Evolutionary conservation across 2,797 vertebrate species (phyloP), one percentile per base, ranked within the genome.

Genomic region (Macroramphosus scolopax): DNA sequence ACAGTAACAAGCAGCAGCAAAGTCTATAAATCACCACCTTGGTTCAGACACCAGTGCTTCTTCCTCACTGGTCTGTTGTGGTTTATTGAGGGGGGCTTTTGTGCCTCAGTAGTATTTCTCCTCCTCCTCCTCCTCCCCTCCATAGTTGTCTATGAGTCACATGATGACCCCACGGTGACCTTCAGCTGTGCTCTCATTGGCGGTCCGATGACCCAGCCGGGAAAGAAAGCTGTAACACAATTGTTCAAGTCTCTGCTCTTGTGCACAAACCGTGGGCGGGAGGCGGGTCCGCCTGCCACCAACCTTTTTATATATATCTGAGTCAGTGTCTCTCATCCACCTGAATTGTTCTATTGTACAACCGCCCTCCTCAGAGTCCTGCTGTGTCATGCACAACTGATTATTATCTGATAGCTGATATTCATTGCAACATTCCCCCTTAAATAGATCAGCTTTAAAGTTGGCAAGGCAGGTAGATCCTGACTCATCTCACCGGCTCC

Each of bases 1-100:
- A 86, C 68, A 72, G 70, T 66, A 60, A 54, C 42, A 63, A 66
- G 63, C 58, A 20, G 41, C 35, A 59, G 58, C 63, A 37, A 22
- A 14, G 37, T 71, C 62, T 67, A 75, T 68, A 81, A 83, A 85
- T 83, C 67, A 73, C 75, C 39, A 2, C 66, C 51, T 50, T 72
- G 69, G 77, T 81, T 72, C 77, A 69, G 52, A n/a, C n/a, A n/a
- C n/a, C n/a, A n/a, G n/a, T n/a, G n/a, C n/a, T n/a, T n/a, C n/a
- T n/a, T n/a, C n/a, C n/a, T n/a, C n/a, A n/a, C n/a, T n/a, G n/a
- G n/a, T 38, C 43, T 51, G 59, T 59, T 72, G 70, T 70, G 57
- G 35, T 80, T 78, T 75, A 30, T 43, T 16, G 53, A 12, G 51
- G 56, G 12, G 17, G 17, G 22, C 29, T 50, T 72, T 63, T 63